phyloP scores from a whole-genome alignment of 2,888 invertebrate species.

The Lepidochitona cinerea region DNA sequence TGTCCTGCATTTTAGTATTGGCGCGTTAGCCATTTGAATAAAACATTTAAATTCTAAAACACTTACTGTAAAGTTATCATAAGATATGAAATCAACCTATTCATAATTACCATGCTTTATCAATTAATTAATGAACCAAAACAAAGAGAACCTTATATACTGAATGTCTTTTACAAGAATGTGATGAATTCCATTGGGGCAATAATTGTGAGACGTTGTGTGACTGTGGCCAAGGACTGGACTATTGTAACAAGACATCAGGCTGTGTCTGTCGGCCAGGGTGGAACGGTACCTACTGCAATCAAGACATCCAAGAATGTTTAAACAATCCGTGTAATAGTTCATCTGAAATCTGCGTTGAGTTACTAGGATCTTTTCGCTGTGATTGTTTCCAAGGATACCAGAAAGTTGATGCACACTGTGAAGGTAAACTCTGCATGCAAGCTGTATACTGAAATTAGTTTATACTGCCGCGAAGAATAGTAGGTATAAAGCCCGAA shows the following conservation, averaged over 20 bases:
- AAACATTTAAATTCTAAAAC: too few species aligned
- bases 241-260: slow-evolving; percentile 19
- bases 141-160: too few species aligned
- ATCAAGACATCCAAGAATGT: slow-evolving; percentile 30
- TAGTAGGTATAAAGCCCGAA: too few species aligned
- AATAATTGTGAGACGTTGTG: slow-evolving; percentile 30
- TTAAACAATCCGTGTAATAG: neutral
- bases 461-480: too few species aligned
- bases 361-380: slow-evolving; percentile 12
- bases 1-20: too few species aligned
- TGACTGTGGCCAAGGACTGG: slow-evolving; percentile 25
- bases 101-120: too few species aligned
- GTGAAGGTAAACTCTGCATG: slow-evolving; percentile 18
- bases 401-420: neutral
- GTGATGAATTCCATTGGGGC: slow-evolving; percentile 39
- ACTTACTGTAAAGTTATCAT: too few species aligned
- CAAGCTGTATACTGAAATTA: too few species aligned
- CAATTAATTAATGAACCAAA: too few species aligned
- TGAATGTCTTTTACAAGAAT: slow-evolving; percentile 24
- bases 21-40: too few species aligned
- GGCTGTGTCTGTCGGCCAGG: slow-evolving; percentile 33
- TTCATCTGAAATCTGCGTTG: slow-evolving; percentile 9
- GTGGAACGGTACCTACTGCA: slow-evolving; percentile 27
- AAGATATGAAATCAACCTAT: too few species aligned
- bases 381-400: slow-evolving; percentile 21